Percentiles rank a stretch among this genome's conserved stretches.
These are phyloP conservation scores for Drosophila birchii DNA, from an alignment of 2,888 invertebrate species.

Conservation along the genomic window DNA sequence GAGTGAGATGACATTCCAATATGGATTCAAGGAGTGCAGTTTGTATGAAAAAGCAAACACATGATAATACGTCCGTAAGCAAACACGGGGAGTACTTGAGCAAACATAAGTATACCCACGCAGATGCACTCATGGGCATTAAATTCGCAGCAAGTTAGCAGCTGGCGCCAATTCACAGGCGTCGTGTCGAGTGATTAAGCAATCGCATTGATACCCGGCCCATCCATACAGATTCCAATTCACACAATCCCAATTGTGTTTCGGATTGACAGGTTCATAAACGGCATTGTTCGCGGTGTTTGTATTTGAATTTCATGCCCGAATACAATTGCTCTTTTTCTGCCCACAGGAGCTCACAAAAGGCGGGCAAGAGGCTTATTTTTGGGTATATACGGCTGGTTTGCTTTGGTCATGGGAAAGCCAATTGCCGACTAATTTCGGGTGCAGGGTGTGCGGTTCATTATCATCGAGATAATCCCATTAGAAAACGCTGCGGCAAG, in stretches of 20 bases:
- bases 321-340: constrained; percentile 75
- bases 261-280: constrained; percentile 80
- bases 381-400: constrained; percentile 61
- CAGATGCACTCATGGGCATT: constrained; percentile 46
- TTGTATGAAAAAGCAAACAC: constrained; percentile 13
- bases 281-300: constrained; percentile 72
- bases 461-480: constrained; percentile 69
- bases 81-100: constrained; percentile 22
- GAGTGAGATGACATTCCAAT: constrained; percentile 8
- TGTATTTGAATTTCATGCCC: constrained; percentile 71
- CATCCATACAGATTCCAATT: constrained; percentile 52
- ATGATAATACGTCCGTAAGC: constrained; percentile 17
- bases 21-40: constrained; percentile 17
- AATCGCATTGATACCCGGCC: constrained; percentile 61
- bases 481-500: constrained; percentile 57
- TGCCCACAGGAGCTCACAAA: constrained; percentile 47
- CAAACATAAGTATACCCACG: constrained; percentile 33
- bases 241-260: constrained; percentile 72
- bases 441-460: constrained; percentile 61
- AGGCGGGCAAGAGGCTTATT: constrained; percentile 64
- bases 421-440: constrained; percentile 54
- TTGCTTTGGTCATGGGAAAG: constrained; percentile 69
- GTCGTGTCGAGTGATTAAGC: constrained; percentile 66
- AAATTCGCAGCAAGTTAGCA: constrained; percentile 62
- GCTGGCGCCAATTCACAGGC: constrained; percentile 71